Evolutionary conservation across 2,888 invertebrate genomes (phyloP).

Genomic region (Eupithecia exiguata): DNA sequence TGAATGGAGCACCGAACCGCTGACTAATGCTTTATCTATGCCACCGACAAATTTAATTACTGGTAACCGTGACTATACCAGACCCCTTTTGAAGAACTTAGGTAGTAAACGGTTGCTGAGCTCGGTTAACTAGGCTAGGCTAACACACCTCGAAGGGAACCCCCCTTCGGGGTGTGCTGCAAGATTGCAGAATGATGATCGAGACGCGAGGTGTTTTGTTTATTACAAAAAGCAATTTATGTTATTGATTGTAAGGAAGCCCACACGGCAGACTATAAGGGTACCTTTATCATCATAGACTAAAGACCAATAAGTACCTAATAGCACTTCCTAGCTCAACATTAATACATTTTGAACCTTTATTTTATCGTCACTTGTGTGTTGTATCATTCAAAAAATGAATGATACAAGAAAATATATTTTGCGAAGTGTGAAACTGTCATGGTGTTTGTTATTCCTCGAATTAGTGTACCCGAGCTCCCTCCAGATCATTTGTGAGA

Average conservation of each 20-base stretch:
- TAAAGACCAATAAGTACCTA: not conserved
- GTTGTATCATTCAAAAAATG: no score
- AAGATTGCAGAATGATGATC: not conserved
- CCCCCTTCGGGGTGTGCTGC: not conserved
- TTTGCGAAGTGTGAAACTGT: not conserved
- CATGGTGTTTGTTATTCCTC: slow-evolving; percentile 14
- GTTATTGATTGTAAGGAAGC: not conserved
- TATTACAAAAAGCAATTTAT: not conserved
- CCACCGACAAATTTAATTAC: slow-evolving; percentile 58
- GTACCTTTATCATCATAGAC: not conserved
- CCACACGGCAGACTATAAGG: not conserved
- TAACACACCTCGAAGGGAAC: no score
- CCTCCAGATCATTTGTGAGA: slow-evolving; percentile 54
- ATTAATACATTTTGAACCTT: no score
- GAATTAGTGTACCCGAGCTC: slow-evolving; percentile 34
- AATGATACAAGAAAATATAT: not conserved
- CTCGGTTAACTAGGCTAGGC: no score
- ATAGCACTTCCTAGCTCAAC: no score
- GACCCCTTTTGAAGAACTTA: slow-evolving; percentile 3
- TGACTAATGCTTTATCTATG: slow-evolving; percentile 41
- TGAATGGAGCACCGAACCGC: slow-evolving; percentile 59
- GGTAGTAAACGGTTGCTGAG: not conserved
- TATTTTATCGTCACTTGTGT: not conserved
- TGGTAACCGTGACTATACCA: slow-evolving; percentile 43
- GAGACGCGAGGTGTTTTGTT: not conserved